Base-by-base conservation (phyloP, 1,140 invertebrate species). In the Phymastichus coffea region DNA sequence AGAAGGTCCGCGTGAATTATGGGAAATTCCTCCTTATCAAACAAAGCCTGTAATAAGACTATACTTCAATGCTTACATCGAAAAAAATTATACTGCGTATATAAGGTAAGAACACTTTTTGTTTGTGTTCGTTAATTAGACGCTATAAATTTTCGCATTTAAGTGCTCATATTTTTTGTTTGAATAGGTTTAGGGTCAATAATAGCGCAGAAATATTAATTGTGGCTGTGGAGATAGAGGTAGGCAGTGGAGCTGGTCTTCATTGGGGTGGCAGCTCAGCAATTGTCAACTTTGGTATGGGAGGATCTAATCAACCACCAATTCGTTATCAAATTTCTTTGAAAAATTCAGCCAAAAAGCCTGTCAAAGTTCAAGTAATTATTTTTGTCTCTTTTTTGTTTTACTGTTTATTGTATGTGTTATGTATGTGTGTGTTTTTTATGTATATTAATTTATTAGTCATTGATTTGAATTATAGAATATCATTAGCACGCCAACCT, bases 11-110 rank as follows among this genome's bases (percentile, higher is more conserved):
- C 88, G 88, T 70, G 85, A 87, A 67, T 79, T 90, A 67, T 98
- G 95, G 95, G 86, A 91, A 74, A 91, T 98, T 73, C 89, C 92
- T 63, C 93, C 95, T 51, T 94, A 90, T 79, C 85, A 92, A 78
- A 89, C 92, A 20, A 93, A 93, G 75, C 85, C 92, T 57, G 85
- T 98, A 43, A 95, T 97, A 80, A 86, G 88, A 71, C 87, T 96
- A 61, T 87, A 87, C 67, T 92, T 94, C 79, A 82, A 91, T 77
- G 90, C 89, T 59, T 74, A 76, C 23, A 76, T 80, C 66, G 86
- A 90, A 76, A 87, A 86, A 73, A 93, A 94, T 79, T 86, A 92
- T 74, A 92, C 91, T 54, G 87, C 89, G 37, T 94, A 91, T 71
- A 87, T 94, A 65, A 86, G 86, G 85, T 86, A 64, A 37, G 47